Base-by-base conservation (phyloP, 1,140 invertebrate genomes). In the Plectrocnemia conspersa region DNA sequence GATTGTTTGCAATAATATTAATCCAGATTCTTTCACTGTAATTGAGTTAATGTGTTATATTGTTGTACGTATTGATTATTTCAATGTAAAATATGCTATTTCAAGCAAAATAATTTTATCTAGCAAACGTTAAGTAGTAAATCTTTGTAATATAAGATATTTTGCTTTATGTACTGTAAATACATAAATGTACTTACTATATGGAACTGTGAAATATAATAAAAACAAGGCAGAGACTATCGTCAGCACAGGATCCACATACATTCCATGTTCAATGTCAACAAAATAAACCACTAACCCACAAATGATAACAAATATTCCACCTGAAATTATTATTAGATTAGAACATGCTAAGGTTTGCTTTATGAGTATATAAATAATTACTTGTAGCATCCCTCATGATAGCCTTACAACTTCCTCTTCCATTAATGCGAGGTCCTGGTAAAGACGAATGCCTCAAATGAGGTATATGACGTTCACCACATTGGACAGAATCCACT, bases 1-100 rank as follows among this genome's bases (percentile, higher is more conserved):
- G 33, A 91, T 88, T 1, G 87, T 91, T 71, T 91, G 86, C 1
- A 91, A 69, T 0, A 91, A 70, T 63, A 91, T 89, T 7, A 86
- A 63, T 13, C 86, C 82, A 3, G 85, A 86, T 74, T 89, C 84
- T 68, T 84, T 86, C 76, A 87, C 85, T 86, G 64, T 15, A 74
- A 74, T 55, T 50, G 64, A 60, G 68, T 42, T 23, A 16, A 25
- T 45, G 21, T 4, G 10, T 38, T 18, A 27, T n/a, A 29, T 32
- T 18, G 27, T 47, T 27, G 27, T 32, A 24, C 2, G 21, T 32
- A n/a, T 25, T 33, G 13, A 29, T 15, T 36, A 36, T 38, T 36
- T 19, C 18, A 11, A 45, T 29, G n/a, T n/a, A n/a, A n/a, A n/a
- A n/a, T n/a, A n/a, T n/a, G n/a, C n/a, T n/a, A n/a, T n/a, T n/a